These are phyloP conservation scores for Reticulitermes lucifugus DNA, from an alignment of 2,888 invertebrate species.

Conservation along the genomic window DNA sequence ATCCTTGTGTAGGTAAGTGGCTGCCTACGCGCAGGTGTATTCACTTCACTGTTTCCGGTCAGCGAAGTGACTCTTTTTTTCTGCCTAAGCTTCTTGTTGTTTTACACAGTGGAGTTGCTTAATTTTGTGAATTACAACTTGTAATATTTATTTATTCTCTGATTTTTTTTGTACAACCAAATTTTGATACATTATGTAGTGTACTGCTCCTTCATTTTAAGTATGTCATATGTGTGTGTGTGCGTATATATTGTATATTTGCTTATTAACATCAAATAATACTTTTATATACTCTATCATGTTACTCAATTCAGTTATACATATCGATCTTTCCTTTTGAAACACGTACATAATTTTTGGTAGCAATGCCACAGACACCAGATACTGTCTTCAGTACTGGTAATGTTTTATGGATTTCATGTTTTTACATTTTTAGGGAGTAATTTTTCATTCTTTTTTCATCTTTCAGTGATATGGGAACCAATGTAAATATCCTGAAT, in stretches of 20 bases:
- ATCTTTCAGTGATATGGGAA: background rate
- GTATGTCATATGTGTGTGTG: too few relatives aligned
- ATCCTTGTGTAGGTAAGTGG: slow-evolving; percentile 92
- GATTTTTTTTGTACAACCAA: too few relatives aligned
- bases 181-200: too few relatives aligned
- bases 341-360: background rate
- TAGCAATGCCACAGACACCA: background rate
- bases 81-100: background rate
- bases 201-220: too few relatives aligned
- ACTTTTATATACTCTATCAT: background rate
- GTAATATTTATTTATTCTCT: background rate
- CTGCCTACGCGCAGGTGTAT: background rate
- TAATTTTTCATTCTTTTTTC: background rate
- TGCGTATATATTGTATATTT: too few relatives aligned
- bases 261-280: too few relatives aligned
- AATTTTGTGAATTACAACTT: background rate
- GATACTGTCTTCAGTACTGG: background rate
- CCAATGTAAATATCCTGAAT: background rate
- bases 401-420: background rate
- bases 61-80: too few relatives aligned
- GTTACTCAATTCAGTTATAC: background rate
- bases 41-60: too few relatives aligned
- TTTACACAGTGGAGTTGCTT: background rate
- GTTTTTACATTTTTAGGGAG: background rate
- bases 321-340: background rate